These are phyloP conservation scores for Salvelinus sp. DNA, from an alignment of 2,113 vertebrate species.

Conservation along the genomic window DNA sequence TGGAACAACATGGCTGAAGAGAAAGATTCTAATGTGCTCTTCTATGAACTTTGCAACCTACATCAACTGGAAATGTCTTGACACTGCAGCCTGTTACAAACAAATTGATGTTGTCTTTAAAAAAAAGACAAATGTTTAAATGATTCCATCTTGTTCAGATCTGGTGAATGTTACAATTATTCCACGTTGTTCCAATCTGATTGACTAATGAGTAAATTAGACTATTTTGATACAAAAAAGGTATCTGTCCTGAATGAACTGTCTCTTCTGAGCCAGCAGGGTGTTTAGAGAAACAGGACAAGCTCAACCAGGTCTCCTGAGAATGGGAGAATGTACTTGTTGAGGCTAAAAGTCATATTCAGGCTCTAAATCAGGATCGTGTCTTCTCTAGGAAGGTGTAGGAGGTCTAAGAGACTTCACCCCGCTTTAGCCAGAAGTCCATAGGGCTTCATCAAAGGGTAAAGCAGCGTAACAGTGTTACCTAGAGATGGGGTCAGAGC, in stretches of 20 bases:
- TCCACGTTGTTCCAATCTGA: too few relatives aligned
- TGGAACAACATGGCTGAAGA: too few relatives aligned
- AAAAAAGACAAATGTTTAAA: too few relatives aligned
- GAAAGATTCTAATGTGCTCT: too few relatives aligned
- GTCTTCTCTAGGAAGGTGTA: conserved; percentile 31
- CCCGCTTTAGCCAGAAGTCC: not conserved
- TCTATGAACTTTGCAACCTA: too few relatives aligned
- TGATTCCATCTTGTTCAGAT: too few relatives aligned
- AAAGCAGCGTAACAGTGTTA: conserved; percentile 4
- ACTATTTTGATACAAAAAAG: not conserved
- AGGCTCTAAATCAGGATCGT: conserved; percentile 25
- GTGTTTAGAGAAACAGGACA: conserved; percentile 8
- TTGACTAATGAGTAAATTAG: too few relatives aligned
- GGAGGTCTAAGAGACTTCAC: conserved; percentile 17
- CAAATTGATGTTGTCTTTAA: too few relatives aligned
- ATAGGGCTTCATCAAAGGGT: conserved; percentile 20
- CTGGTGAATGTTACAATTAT: too few relatives aligned
- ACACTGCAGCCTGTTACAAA: too few relatives aligned
- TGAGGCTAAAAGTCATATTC: not conserved
- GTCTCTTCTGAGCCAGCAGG: not conserved
- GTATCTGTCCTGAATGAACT: not conserved
- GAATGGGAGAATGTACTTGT: not conserved
- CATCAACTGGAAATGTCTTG: too few relatives aligned
- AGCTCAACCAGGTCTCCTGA: not conserved
- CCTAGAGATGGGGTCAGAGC: conserved; percentile 17